Conservation (phyloP, 2,113 vertebrate species). For the Leptodactylus fuscus region DNA sequence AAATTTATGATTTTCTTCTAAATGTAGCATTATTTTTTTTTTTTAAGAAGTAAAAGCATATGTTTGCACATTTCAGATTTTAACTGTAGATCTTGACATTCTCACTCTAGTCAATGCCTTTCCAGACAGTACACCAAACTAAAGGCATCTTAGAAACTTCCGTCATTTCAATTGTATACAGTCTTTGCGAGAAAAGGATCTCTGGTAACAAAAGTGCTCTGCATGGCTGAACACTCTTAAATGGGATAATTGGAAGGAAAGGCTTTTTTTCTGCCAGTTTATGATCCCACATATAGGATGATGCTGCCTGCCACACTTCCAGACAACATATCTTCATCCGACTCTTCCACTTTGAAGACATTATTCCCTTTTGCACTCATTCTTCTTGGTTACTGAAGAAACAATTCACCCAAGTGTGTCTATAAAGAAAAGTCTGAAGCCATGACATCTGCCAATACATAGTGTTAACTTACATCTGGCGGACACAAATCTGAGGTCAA, state of each 20-base stretch:
- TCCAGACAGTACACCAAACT: neutral
- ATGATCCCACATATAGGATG: slow-evolving; percentile 25
- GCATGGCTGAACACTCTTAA: neutral
- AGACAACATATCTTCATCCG: neutral
- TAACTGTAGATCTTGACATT: neutral
- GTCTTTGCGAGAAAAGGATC: neutral
- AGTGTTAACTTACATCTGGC: no score
- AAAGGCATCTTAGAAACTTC: neutral
- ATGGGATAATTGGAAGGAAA: neutral
- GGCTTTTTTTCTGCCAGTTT: slow-evolving; percentile 22
- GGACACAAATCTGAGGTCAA: slow-evolving; percentile 46
- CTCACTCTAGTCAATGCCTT: no score
- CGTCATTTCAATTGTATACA: neutral
- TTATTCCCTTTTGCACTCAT: slow-evolving; percentile 31
- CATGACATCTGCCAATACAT: slow-evolving; percentile 50
- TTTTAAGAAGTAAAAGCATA: no score
- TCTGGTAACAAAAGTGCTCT: neutral
- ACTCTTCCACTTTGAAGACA: slow-evolving; percentile 18
- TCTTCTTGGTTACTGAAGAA: slow-evolving; percentile 46
- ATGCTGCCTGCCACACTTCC: slow-evolving; percentile 29
- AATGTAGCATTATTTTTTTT: no score
- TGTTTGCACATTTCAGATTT: no score
- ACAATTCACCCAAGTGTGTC: slow-evolving; percentile 41
- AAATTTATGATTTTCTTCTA: no score
- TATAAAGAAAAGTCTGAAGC: slow-evolving; percentile 24